Conservation (phyloP, 35 echinoderm and acorn worm species). For the Stichopus chloronotus region DNA sequence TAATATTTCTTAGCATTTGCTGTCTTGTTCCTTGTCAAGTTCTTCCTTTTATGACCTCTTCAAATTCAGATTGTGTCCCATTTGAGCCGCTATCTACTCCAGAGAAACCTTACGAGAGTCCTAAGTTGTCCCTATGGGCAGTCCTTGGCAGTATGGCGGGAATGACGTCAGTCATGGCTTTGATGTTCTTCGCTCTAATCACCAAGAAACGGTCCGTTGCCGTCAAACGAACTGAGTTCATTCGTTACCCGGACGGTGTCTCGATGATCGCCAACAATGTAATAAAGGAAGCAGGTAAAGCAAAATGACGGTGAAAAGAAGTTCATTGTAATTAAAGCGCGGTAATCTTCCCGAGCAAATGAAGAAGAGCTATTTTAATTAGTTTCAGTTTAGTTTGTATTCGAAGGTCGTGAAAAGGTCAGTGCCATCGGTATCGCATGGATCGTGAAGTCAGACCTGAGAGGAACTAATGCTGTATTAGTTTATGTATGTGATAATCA, state of each 20-base stretch:
- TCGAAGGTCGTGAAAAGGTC: too few relatives aligned
- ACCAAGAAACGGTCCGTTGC: slow-evolving; percentile 13
- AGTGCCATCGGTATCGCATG: too few relatives aligned
- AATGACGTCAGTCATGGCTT: neutral
- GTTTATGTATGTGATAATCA: too few relatives aligned
- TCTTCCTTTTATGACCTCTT: neutral
- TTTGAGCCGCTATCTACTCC: neutral
- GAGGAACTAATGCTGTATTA: too few relatives aligned
- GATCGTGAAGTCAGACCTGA: too few relatives aligned
- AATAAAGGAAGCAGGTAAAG: slow-evolving; percentile 19
- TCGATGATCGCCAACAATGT: neutral
- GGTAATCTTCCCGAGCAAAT: too few relatives aligned
- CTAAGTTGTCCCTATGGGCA: slow-evolving; percentile 24
- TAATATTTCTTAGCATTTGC: too few relatives aligned
- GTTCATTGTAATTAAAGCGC: too few relatives aligned
- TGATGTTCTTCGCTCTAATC: slow-evolving; percentile 21
- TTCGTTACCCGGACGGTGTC: slow-evolving; percentile 35
- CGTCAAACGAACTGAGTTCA: slow-evolving; percentile 24
- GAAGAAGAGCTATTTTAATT: too few relatives aligned
- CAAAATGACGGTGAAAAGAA: neutral
- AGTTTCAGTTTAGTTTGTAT: too few relatives aligned
- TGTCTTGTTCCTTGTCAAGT: neutral
- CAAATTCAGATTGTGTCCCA: neutral
- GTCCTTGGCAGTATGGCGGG: slow-evolving; percentile 21
- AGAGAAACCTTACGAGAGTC: neutral